Evolutionary conservation across 2,797 vertebrate genomes (phyloP).

Genomic region (Parotocinclus haroldoi): DNA sequence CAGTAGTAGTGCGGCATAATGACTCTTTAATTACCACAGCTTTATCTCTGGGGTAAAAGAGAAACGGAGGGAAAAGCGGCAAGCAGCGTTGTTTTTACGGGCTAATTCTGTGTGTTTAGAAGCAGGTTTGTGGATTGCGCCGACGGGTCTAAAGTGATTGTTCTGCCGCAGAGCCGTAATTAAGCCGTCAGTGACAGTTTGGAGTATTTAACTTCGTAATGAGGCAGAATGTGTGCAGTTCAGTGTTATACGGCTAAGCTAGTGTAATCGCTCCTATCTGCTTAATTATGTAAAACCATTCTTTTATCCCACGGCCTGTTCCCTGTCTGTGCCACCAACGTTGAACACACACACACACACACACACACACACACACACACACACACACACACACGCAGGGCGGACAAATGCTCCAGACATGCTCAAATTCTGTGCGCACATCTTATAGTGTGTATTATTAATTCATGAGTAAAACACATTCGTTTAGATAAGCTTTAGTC

Average conservation of each 20-base stretch:
- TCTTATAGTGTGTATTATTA: no score
- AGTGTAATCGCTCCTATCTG: conserved; percentile 76
- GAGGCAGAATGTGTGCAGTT: conserved; percentile 68
- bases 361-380: no score
- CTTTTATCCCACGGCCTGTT: conserved; percentile 62
- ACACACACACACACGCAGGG: conserved; percentile 17
- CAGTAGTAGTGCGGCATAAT: conserved; percentile 37
- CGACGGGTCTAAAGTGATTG: conserved; percentile 64
- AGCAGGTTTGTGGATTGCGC: conserved; percentile 58
- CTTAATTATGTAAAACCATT: conserved; percentile 79
- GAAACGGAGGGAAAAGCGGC: conserved; percentile 17
- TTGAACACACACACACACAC: no score
- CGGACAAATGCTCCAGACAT: neutral
- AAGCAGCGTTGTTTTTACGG: conserved; percentile 27
- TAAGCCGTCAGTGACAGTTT: conserved; percentile 75
- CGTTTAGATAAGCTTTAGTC: no score
- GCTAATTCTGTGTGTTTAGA: conserved; percentile 45
- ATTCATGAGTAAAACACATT: no score
- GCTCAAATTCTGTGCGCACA: no score
- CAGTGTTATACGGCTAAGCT: conserved; percentile 69
- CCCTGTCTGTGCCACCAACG: conserved; percentile 46
- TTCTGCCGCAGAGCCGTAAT: conserved; percentile 68
- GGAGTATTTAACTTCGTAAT: conserved; percentile 77
- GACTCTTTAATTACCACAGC: conserved; percentile 50
- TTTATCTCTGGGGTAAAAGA: conserved; percentile 41